Conservation (phyloP, 2,888 invertebrate genomes). For the Argynnis bischoffii region DNA sequence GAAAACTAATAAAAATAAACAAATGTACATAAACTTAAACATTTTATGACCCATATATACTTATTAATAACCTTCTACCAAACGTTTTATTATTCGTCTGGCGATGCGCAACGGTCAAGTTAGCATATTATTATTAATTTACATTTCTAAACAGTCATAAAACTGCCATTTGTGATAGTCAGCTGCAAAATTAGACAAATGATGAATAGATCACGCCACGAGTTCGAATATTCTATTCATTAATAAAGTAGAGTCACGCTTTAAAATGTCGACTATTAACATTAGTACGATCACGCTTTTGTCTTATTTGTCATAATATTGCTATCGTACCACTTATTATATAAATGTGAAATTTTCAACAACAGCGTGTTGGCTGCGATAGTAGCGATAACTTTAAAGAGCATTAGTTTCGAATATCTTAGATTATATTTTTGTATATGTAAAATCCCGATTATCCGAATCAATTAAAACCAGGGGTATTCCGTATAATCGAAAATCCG, state of each 20-base stretch:
- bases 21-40: too few relatives aligned
- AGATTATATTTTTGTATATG: too few relatives aligned
- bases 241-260: conserved; percentile 35
- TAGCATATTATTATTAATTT: conserved; percentile 2
- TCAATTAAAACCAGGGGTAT: too few relatives aligned
- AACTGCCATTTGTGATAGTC: conserved; percentile 23
- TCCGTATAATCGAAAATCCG: too few relatives aligned
- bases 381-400: too few relatives aligned
- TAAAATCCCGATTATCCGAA: too few relatives aligned
- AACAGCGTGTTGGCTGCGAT: too few relatives aligned
- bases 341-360: neutral
- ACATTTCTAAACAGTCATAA: conserved; percentile 1
- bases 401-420: too few relatives aligned
- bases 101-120: conserved; percentile 10
- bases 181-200: conserved; percentile 30
- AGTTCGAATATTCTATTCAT: conserved; percentile 23
- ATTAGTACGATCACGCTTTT: conserved; percentile 37
- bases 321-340: neutral
- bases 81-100: neutral
- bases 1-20: too few relatives aligned
- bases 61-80: neutral
- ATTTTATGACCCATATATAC: neutral
- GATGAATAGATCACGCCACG: conserved; percentile 31
- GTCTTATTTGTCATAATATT: conserved; percentile 39
- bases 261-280: conserved; percentile 38